Conservation (phyloP, 2,888 invertebrate species). For the Acholoe squamosa region DNA sequence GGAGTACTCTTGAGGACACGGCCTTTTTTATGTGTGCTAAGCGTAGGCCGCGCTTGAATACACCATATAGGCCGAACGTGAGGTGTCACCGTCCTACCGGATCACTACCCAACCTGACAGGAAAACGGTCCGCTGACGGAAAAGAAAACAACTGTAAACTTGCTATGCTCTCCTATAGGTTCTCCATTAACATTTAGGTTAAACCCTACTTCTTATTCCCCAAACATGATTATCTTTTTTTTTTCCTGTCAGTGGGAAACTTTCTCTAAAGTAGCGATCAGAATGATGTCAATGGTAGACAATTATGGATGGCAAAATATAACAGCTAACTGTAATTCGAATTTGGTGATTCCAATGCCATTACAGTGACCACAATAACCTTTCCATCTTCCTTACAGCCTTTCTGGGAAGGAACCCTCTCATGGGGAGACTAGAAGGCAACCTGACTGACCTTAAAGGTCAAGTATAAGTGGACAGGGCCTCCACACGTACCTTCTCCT, state of each 20-base stretch:
- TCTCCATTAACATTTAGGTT: not conserved
- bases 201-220: not conserved
- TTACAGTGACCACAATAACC: not conserved
- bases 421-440: not conserved
- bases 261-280: too few species aligned
- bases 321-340: too few species aligned
- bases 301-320: too few species aligned
- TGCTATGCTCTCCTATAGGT: not conserved
- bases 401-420: not conserved
- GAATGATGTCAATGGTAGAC: too few species aligned
- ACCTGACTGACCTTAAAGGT: constrained; percentile 9
- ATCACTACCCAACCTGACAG: not conserved
- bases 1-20: constrained; percentile 14
- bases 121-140: constrained; percentile 15
- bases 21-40: not conserved
- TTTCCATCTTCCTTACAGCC: not conserved
- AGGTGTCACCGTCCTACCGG: not conserved
- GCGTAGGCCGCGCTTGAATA: not conserved
- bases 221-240: too few species aligned
- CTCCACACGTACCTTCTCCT: not conserved
- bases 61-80: not conserved
- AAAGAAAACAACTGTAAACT: constrained; percentile 16
- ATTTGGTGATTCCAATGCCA: too few species aligned
- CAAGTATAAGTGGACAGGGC: constrained; percentile 34
- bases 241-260: too few species aligned